Evolutionary conservation across 2,797 vertebrate genomes (phyloP), one percentile per base, ranked within the genome.

Genomic region (Huso huso): DNA sequence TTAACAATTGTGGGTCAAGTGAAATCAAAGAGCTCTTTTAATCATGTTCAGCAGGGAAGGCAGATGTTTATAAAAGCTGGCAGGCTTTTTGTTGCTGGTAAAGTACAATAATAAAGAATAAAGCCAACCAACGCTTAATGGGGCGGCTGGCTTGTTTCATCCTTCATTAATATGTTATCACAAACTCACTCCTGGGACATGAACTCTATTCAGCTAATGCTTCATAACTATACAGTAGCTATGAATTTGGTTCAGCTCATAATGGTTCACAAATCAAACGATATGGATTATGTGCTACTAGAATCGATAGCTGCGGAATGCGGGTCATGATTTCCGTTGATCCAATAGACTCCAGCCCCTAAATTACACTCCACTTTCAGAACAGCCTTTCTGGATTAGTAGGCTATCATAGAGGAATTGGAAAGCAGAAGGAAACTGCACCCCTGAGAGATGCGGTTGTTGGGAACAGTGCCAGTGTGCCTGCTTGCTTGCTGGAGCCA

Each of bases 211-310:
- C 72, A 67, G 71, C 79, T 82, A 80, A 78, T 78, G 75, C 78
- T 75, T 86, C 86, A 83, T 90, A 90, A 87, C 81, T 86, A 76
- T 74, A 78, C 73, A 78, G 83, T 74, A 78, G 86, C 76, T 79
- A 87, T 86, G 85, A 89, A 89, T 93, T 92, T 85, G 80, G 88
- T 91, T 91, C 89, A 90, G 87, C 91, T 91, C 85, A 81, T 90
- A 92, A 92, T 87, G 86, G 82, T 90, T 87, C 86, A 92, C 89
- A 92, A 93, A 94, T 93, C 91, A 93, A 84, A 84, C 72, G 49
- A 74, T 86, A 92, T 93, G 82, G 92, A 94, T 93, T 93, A 93
- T 84, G 82, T 85, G 86, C 78, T 90, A 73, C 73, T 69, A 64
- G 75, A 74, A 87, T 90, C 89, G 83, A 88, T 92, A 90, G 82